Base-by-base conservation (phyloP, 2,797 vertebrate species). In the Trachurus trachurus region DNA sequence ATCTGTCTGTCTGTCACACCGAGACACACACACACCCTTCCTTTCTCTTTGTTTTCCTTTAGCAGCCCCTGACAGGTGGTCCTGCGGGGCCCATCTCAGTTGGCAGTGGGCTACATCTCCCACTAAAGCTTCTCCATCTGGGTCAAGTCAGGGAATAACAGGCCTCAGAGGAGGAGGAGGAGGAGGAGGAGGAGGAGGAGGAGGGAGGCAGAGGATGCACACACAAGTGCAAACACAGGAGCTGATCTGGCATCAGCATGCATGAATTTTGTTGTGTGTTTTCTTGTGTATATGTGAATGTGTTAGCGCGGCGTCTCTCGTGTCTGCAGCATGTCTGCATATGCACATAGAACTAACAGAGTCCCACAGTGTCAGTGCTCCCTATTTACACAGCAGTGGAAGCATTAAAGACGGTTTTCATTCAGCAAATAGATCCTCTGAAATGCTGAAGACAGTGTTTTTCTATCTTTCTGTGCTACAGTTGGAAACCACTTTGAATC, bases 41-140 rank as follows among this genome's bases (percentile, higher is more conserved):
- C 63, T 64, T 66, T 82, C 67, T 76, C 50, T 75, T 39, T 77
- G 78, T 87, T 84, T 89, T 78, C 60, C 81, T 89, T 72, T 77
- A 83, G 84, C 79, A 72, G 63, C 67, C 85, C 80, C 89, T 92
- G 92, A 92, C 90, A 93, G 90, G 79, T 69, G 81, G 75, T 90
- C 93, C 90, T 89, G 71, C 4, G 85, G 91, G 92, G 83, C 80
- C 80, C 69, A 85, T 92, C 82, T 81, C 83, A 70, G 81, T 80
- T 81, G 82, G 88, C 88, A 89, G 76, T 67, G 49, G 79, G 78
- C 81, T 88, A 87, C 81, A 87, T 90, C 92, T 89, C 86, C 83
- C 78, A 78, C 87, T 90, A 91, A 86, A 85, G 78, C 90, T 78
- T 83, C 76, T 89, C 87, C 86, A 85, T 92, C 82, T 90, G 90